Conservation (phyloP, 37 sponge, comb jelly and placozoan species). For the Tethya wilhelma region DNA sequence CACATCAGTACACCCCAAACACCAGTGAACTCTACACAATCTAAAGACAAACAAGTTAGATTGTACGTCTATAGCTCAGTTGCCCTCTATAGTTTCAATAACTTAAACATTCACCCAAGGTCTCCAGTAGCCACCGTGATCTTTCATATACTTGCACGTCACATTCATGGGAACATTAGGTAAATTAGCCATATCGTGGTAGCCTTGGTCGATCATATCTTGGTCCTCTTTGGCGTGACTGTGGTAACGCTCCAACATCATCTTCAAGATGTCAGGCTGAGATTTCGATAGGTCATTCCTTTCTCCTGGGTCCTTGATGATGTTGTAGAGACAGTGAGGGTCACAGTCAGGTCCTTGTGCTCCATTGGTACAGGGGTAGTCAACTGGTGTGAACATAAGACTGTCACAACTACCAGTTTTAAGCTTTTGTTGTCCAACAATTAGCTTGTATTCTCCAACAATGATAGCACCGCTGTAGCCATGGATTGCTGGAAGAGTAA, state of each 20-base stretch:
- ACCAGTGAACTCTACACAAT: too few relatives aligned
- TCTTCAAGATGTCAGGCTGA: slow-evolving; percentile 10
- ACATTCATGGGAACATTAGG: background rate
- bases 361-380: slow-evolving; percentile 14
- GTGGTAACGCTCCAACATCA: slow-evolving; percentile 25
- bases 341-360: slow-evolving; percentile 9
- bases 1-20: too few relatives aligned
- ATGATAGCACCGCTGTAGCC: slow-evolving; percentile 15
- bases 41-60: too few relatives aligned
- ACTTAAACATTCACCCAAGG: too few relatives aligned
- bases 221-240: background rate
- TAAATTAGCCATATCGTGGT: background rate
- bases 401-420: slow-evolving; percentile 9
- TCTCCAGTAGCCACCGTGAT: too few relatives aligned
- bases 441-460: slow-evolving; percentile 27
- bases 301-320: slow-evolving; percentile 25
- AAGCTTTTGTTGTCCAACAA: slow-evolving; percentile 22
- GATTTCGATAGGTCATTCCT: slow-evolving; percentile 8
- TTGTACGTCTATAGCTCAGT: too few relatives aligned
- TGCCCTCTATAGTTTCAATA: too few relatives aligned
- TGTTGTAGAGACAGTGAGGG: slow-evolving; percentile 24
- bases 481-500: too few relatives aligned
- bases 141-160: background rate
- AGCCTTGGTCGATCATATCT: slow-evolving; percentile 7
- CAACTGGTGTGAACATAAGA: slow-evolving; percentile 19